Conservation (phyloP, 2,888 invertebrate genomes). For the Stegophylla sp. region DNA sequence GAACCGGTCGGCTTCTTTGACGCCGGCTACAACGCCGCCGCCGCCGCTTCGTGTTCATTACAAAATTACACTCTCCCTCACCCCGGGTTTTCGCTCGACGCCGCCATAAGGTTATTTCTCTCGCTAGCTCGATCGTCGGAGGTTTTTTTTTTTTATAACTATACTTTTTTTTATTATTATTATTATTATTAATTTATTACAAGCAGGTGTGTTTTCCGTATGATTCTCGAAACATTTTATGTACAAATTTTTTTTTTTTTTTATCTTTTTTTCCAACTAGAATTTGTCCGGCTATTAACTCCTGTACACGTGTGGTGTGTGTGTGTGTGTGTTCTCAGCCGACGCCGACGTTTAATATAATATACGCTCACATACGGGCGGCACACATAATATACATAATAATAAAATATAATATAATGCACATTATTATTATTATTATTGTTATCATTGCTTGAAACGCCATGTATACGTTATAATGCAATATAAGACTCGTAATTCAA, state of each 20-base stretch:
- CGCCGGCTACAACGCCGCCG: constrained; percentile 45
- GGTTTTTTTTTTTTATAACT: constrained; percentile 23
- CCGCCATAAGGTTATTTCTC: background rate
- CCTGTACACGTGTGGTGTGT: background rate
- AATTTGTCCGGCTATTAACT: constrained; percentile 30
- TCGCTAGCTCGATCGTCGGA: background rate
- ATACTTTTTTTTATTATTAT: no score
- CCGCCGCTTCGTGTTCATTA: constrained; percentile 55
- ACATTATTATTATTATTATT: constrained; percentile 16
- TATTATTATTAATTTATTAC: constrained; percentile 57
- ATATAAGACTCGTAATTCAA: no score
- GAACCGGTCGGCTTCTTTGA: constrained; percentile 57
- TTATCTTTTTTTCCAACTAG: constrained; percentile 1
- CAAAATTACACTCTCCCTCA: constrained; percentile 46
- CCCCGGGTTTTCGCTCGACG: constrained; percentile 28
- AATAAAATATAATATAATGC: background rate
- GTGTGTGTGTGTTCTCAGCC: background rate
- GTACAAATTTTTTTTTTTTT: background rate
- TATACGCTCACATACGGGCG: background rate
- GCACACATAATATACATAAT: background rate
- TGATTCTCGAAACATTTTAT: constrained; percentile 35
- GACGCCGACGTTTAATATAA: background rate
- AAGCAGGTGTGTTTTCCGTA: constrained; percentile 49
- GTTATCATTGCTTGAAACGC: constrained; percentile 5
- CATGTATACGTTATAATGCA: no score